Evolutionary conservation across 1,140 invertebrate genomes (phyloP), one percentile per base, ranked within the genome.

Genomic region (Tribolium castaneum): DNA sequence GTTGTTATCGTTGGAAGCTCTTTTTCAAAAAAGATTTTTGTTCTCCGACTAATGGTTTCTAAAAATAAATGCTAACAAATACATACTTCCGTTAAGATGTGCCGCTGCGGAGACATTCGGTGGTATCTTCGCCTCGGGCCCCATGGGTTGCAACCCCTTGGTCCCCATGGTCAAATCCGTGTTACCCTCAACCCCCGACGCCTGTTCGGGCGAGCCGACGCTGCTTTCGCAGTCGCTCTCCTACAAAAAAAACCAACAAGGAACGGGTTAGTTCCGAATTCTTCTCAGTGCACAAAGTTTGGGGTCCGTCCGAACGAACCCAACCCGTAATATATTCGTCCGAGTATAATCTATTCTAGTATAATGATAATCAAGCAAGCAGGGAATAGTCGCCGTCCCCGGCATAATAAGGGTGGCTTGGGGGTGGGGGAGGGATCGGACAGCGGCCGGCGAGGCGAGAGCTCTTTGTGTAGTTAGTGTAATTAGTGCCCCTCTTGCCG

Each of bases 221-320:
- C 90, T 92, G 87, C 91, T 92, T 87, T 90, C 89, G 82, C 91
- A 90, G 83, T 93, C 92, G 82, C 91, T 92, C 85, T 92, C 92
- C 90, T 92, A 89, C 80, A 91, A 91, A 84, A 87, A 86, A 82
- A 86, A 81, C 0, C 0, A 16, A 19, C 16, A 19, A 19, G 16
- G 1, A 62, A 62, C 34, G 56, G 56, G 56, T 62, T 30, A 62
- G 56, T 10, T 22, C 13, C 0, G 19, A 30, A 62, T 62, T 62
- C 25, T 62, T 62, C 56, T 7, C 56, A 19, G 16, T 19, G 16
- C 22, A 19, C 3, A 25, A 30, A 30, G 56, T 22, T 62, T 13
- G 22, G 13, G 12, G 14, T 76, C 22, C 39, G 16, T 1, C 1
- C 16, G 16, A 19, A 19, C 16, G 30, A 75, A 70, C 70, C 34